phyloP scores from a whole-genome alignment of 2,888 invertebrate genomes.

The Anoplius nigerrimus region DNA sequence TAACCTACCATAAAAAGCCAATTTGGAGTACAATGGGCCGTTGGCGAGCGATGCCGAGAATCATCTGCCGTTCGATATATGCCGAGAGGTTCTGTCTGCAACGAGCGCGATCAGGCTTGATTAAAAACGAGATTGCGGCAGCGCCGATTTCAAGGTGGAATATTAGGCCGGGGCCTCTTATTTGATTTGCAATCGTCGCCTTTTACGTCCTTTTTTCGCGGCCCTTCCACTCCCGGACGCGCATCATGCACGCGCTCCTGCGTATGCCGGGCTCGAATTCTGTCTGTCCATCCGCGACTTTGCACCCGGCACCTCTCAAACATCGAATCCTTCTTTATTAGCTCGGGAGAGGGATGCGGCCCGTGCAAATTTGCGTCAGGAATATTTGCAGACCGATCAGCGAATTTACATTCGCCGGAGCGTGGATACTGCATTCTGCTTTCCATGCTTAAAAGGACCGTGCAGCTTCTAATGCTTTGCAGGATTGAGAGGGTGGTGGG shows the following conservation, averaged over 20 bases:
- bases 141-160: constrained; percentile 64
- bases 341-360: no score
- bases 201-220: constrained; percentile 38
- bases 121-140: constrained; percentile 68
- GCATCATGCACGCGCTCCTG: background rate
- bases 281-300: no score
- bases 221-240: constrained; percentile 27
- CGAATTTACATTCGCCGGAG: no score
- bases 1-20: constrained; percentile 67
- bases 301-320: no score
- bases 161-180: constrained; percentile 60
- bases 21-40: constrained; percentile 66
- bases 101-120: constrained; percentile 56
- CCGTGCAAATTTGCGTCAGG: no score
- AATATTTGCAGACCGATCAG: no score
- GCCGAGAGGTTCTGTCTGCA: constrained; percentile 44
- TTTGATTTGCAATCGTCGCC: constrained; percentile 64
- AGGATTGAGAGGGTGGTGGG: no score
- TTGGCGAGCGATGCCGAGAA: constrained; percentile 40
- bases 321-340: no score
- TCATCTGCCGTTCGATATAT: constrained; percentile 62
- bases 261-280: constrained; percentile 3
- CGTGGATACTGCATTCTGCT: no score
- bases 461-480: no score
- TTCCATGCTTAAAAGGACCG: no score